Conservation (phyloP, 2,888 invertebrate species). For the Unio pictorum region DNA sequence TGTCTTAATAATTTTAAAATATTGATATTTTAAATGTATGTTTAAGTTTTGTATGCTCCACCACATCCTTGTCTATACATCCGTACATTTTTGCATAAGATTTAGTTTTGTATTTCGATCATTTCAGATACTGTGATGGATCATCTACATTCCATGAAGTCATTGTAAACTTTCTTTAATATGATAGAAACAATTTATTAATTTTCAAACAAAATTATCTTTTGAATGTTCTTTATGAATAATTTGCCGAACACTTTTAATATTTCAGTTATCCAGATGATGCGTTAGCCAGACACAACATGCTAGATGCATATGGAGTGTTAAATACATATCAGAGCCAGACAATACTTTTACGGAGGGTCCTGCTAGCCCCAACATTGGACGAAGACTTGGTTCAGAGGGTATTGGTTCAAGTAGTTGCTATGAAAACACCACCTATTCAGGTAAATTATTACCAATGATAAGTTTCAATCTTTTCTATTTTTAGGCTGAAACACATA, state of each 20-base stretch:
- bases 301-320: slow-evolving; percentile 44
- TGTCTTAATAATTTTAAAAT: too few species aligned
- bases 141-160: background rate
- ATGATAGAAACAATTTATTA: background rate
- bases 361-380: slow-evolving; percentile 23
- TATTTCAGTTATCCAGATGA: slow-evolving; percentile 16
- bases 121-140: background rate
- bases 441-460: slow-evolving; percentile 16
- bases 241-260: too few species aligned
- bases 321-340: slow-evolving; percentile 32
- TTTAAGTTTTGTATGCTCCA: too few species aligned
- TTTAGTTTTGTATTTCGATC: too few species aligned
- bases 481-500: too few species aligned
- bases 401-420: slow-evolving; percentile 39
- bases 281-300: slow-evolving; percentile 23
- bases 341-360: slow-evolving; percentile 25
- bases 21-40: too few species aligned
- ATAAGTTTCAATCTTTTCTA: too few species aligned
- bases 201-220: slow-evolving; percentile 4
- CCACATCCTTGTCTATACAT: too few species aligned
- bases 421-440: slow-evolving; percentile 34
- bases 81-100: too few species aligned
- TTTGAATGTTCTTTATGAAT: too few species aligned
- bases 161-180: background rate
- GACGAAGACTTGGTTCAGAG: slow-evolving; percentile 28